phyloP scores from a whole-genome alignment of 2,113 vertebrate species.

The Arizona elegans region DNA sequence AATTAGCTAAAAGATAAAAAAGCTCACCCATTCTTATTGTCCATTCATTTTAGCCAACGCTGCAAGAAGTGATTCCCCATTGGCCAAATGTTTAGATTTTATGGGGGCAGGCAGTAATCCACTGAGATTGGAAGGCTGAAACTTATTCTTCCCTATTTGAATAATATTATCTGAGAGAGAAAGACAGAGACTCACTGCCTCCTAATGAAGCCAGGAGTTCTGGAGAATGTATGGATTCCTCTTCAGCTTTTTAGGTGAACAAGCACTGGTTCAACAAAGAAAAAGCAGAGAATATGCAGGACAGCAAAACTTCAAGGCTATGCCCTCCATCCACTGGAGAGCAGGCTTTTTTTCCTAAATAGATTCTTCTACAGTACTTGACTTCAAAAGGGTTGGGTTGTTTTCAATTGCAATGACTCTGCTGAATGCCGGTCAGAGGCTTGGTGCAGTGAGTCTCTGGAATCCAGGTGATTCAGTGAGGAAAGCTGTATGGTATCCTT shows the following conservation, averaged over 20 bases:
- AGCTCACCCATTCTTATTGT: slow-evolving; percentile 60
- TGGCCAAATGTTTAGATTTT: slow-evolving; percentile 28
- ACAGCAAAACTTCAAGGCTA: background rate
- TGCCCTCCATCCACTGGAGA: background rate
- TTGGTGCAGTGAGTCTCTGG: slow-evolving; percentile 4
- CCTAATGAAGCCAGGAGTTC: background rate
- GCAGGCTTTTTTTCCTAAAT: background rate
- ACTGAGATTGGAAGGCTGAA: slow-evolving; percentile 25
- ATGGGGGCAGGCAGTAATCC: slow-evolving; percentile 24
- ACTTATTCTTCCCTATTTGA: slow-evolving; percentile 30
- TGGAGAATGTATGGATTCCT: background rate
- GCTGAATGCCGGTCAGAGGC: background rate
- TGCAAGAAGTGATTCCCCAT: slow-evolving; percentile 40
- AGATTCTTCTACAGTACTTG: slow-evolving; percentile 3
- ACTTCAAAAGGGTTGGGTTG: background rate
- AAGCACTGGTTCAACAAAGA: slow-evolving; percentile 35
- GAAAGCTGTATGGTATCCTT: background rate
- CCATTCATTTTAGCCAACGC: slow-evolving; percentile 47
- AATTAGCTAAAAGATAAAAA: slow-evolving; percentile 40
- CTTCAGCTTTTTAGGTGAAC: background rate
- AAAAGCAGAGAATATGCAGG: slow-evolving; percentile 18
- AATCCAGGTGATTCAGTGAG: background rate
- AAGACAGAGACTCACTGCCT: slow-evolving; percentile 26
- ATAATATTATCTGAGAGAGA: slow-evolving; percentile 19
- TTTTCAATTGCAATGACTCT: background rate